Conservation (phyloP, 2,888 invertebrate genomes). For the Athripsodes cinereus region DNA sequence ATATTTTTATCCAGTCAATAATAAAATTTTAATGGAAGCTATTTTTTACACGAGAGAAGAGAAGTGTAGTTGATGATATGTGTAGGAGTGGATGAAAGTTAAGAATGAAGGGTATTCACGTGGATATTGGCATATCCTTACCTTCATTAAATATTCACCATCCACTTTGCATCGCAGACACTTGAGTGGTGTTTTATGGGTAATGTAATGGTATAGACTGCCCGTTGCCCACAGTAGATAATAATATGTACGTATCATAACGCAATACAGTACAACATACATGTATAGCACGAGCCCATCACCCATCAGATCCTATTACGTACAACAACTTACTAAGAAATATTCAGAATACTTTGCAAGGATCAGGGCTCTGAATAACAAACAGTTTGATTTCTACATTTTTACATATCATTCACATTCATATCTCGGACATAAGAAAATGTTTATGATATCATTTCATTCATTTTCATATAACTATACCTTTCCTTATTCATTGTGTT, state of each 20-base stretch:
- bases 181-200: constrained; percentile 23
- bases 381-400: not conserved
- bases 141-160: constrained; percentile 2
- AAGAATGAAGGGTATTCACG: no score
- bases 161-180: constrained; percentile 27
- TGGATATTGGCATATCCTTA: no score
- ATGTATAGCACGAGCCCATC: constrained; percentile 21
- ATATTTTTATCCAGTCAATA: no score
- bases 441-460: no score
- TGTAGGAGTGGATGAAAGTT: no score
- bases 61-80: no score
- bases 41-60: no score
- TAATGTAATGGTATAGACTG: constrained; percentile 6
- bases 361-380: constrained; percentile 6
- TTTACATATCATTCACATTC: not conserved
- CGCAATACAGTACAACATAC: not conserved
- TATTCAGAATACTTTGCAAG: not conserved
- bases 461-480: no score
- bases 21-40: no score
- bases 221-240: not conserved
- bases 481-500: no score
- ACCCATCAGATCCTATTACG: constrained; percentile 25
- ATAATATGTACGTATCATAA: no score
- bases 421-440: not conserved
- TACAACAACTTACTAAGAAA: no score